Percentiles rank a stretch among this genome's conserved stretches.
Conservation (phyloP, 2,797 vertebrate genomes). For the Hippocampus kuda region DNA sequence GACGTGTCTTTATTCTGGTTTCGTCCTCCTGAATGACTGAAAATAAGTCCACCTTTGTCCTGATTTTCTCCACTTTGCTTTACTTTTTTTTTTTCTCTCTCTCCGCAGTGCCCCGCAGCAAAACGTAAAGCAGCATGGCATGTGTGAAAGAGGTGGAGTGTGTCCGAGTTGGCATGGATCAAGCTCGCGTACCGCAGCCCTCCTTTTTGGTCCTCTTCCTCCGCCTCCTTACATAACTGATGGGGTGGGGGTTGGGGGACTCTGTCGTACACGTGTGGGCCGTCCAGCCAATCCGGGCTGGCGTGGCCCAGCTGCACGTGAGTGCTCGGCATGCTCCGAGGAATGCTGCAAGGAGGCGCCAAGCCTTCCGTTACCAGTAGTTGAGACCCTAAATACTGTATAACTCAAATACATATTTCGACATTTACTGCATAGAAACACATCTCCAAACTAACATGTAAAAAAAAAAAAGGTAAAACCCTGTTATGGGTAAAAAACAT, state of each 20-base stretch:
- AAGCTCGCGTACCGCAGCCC: background rate
- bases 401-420: background rate
- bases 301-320: constrained; percentile 34
- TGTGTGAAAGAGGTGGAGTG: background rate
- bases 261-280: constrained; percentile 48
- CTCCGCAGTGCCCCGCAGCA: no score
- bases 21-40: background rate
- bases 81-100: background rate
- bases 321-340: constrained; percentile 14
- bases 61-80: background rate
- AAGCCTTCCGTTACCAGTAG: background rate
- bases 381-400: background rate
- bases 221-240: constrained; percentile 41
- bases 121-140: background rate
- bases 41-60: background rate
- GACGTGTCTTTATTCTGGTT: background rate
- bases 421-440: background rate
- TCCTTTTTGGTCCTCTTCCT: background rate
- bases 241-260: constrained; percentile 4
- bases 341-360: constrained; percentile 16
- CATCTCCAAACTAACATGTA: background rate
- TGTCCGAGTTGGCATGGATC: background rate
- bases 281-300: constrained; percentile 26
- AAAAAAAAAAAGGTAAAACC: background rate
- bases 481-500: no score